phyloP scores from a whole-genome alignment of 2,888 invertebrate species.

The Gymnocheta viridis region DNA sequence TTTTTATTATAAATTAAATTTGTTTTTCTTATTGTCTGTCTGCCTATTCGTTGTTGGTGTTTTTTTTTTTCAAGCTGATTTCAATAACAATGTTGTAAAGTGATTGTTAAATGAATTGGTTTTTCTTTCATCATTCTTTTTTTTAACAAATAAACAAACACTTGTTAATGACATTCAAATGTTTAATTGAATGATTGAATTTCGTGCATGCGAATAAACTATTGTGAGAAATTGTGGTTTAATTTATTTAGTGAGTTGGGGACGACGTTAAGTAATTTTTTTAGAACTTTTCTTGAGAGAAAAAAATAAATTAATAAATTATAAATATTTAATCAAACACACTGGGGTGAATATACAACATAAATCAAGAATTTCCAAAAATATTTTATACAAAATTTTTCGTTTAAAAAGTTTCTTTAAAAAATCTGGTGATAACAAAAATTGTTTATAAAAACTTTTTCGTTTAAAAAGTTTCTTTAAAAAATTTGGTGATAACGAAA shows the following conservation, averaged over 20 bases:
- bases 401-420: no score
- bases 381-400: no score
- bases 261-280: not conserved
- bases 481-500: no score
- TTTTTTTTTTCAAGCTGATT: not conserved
- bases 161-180: constrained; percentile 51
- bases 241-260: not conserved
- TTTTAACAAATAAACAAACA: constrained; percentile 33
- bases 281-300: no score
- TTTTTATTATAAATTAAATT: constrained; percentile 20
- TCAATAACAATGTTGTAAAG: not conserved
- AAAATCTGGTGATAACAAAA: no score
- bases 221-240: not conserved
- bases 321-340: no score
- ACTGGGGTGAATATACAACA: no score
- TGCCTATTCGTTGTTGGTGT: not conserved
- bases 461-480: no score
- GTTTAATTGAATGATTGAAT: constrained; percentile 64
- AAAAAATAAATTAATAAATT: no score
- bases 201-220: constrained; percentile 4
- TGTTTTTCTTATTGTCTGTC: not conserved
- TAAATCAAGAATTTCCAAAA: no score
- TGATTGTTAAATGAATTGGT: constrained; percentile 19
- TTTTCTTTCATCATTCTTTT: no score
- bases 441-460: no score